These are phyloP conservation scores for Athrips mouffetella DNA, from an alignment of 2,888 invertebrate species.

Conservation along the genomic window DNA sequence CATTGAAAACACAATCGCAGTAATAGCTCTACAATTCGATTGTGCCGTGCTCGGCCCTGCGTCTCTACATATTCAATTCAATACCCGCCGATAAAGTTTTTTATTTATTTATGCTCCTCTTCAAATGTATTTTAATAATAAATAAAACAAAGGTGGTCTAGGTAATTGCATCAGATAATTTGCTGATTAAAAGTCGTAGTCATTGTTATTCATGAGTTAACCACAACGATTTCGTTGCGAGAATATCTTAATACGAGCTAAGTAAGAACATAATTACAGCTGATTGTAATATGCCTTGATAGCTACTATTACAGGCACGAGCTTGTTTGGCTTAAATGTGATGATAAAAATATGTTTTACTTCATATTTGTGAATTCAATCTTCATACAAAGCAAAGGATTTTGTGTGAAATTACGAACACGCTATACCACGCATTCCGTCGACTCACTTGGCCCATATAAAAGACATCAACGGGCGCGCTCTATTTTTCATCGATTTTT, in stretches of 20 bases:
- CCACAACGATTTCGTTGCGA: conserved; percentile 25
- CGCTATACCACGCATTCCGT: neutral
- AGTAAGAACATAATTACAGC: conserved; percentile 18
- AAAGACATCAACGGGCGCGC: conserved; percentile 66
- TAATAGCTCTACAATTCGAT: conserved; percentile 57
- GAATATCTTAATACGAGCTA: conserved; percentile 22
- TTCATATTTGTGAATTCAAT: neutral
- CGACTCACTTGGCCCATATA: conserved; percentile 46
- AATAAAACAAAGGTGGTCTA: no score
- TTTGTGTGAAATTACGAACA: neutral
- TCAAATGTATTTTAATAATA: no score
- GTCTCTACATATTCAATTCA: conserved; percentile 47
- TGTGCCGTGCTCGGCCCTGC: conserved; percentile 29
- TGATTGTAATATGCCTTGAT: conserved; percentile 22
- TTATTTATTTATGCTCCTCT: no score
- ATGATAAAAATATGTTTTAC: neutral
- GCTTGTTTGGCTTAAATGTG: neutral
- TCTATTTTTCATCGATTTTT: neutral
- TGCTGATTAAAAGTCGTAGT: conserved; percentile 1
- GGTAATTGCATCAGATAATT: neutral
- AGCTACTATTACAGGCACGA: conserved; percentile 21
- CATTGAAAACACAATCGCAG: conserved; percentile 59
- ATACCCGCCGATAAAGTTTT: conserved; percentile 38
- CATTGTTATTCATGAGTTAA: conserved; percentile 17
- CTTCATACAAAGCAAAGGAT: no score